phyloP scores from a whole-genome alignment of 2,797 vertebrate genomes.

The Micromesistius poutassou region DNA sequence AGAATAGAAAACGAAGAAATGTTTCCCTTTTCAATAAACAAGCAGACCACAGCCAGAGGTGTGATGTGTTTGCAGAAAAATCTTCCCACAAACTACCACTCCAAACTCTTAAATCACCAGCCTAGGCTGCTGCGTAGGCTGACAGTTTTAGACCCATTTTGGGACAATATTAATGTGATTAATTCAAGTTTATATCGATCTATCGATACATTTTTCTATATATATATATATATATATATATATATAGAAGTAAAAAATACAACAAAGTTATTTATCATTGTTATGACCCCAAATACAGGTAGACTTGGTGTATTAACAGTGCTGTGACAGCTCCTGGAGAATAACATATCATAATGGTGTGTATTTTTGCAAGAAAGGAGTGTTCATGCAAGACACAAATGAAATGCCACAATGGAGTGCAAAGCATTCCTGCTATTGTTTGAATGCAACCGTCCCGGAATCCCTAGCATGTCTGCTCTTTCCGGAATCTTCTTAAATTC shows the following conservation, averaged over 20 bases:
- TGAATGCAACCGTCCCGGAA: neutral
- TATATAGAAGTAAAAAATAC: too few species aligned
- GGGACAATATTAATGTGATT: neutral
- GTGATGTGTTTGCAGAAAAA: neutral
- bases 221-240: too few species aligned
- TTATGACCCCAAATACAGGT: conserved; percentile 13
- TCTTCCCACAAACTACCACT: neutral
- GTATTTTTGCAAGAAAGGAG: conserved; percentile 19
- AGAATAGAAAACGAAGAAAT: neutral
- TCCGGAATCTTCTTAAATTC: conserved; percentile 52
- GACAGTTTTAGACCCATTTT: neutral
- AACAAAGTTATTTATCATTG: neutral
- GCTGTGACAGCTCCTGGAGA: conserved; percentile 10
- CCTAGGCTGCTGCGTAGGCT: neutral
- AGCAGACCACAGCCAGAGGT: neutral
- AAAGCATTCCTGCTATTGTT: conserved; percentile 42
- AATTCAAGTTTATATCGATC: neutral
- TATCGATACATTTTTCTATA: too few species aligned
- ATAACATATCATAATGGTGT: neutral
- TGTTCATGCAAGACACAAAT: conserved; percentile 20
- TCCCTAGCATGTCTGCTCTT: conserved; percentile 32
- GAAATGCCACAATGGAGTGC: conserved; percentile 21
- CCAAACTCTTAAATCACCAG: neutral
- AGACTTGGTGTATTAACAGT: conserved; percentile 19
- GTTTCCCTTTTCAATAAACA: neutral